Evolutionary conservation across 2,797 vertebrate genomes (phyloP).

Genomic region (Syngnathus rostellatus): DNA sequence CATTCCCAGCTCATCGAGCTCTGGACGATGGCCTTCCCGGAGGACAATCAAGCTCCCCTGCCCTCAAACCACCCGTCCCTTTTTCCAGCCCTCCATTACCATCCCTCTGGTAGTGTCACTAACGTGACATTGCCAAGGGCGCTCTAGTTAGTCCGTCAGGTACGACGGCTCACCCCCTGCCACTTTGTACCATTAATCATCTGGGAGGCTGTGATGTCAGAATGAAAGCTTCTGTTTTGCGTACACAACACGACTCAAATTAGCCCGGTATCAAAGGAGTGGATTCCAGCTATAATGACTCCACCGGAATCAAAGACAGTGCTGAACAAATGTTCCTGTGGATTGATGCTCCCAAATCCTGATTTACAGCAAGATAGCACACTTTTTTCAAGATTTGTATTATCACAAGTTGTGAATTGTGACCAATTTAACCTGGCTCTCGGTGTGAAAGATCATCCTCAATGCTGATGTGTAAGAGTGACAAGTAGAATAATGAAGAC

Average conservation of each 20-base stretch:
- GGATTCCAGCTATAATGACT: constrained; percentile 30
- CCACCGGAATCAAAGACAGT: constrained; percentile 13
- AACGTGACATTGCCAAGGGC: constrained; percentile 69
- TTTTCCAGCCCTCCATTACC: constrained; percentile 32
- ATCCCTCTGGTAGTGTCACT: constrained; percentile 52
- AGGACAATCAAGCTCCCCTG: constrained; percentile 59
- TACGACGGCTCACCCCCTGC: constrained; percentile 32
- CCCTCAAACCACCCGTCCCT: constrained; percentile 24
- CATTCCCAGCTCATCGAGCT: constrained; percentile 28
- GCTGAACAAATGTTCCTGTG: neutral
- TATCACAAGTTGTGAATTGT: neutral
- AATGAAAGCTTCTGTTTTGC: constrained; percentile 32
- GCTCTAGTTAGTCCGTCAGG: constrained; percentile 43
- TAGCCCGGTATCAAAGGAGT: constrained; percentile 51
- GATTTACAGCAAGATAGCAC: neutral
- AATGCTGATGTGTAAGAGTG: neutral
- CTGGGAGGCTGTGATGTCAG: constrained; percentile 43
- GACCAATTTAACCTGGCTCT: neutral
- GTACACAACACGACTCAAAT: constrained; percentile 40
- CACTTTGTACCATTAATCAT: constrained; percentile 53
- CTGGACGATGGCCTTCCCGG: constrained; percentile 7
- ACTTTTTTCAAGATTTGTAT: neutral
- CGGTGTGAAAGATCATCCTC: neutral
- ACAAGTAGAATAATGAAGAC: neutral
- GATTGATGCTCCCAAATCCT: neutral